Percentiles rank a stretch among this genome's conserved stretches.
phyloP scores from a whole-genome alignment of 2,797 vertebrate genomes.

The Prionace glauca region DNA sequence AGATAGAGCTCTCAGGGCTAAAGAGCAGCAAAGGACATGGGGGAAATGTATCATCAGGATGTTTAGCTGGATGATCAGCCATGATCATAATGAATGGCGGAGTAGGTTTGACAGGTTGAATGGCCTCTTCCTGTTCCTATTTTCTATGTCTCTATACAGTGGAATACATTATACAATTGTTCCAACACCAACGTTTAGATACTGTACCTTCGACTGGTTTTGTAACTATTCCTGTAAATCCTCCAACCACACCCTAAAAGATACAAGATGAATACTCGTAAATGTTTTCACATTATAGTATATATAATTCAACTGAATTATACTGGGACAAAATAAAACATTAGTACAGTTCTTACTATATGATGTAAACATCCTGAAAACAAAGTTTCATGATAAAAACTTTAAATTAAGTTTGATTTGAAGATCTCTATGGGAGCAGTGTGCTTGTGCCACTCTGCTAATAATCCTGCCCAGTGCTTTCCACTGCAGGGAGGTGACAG shows the following conservation, averaged over 20 bases:
- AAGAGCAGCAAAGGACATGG: too few relatives aligned
- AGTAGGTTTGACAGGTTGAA: too few relatives aligned
- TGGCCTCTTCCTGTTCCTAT: too few relatives aligned
- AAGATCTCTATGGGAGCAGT: not conserved
- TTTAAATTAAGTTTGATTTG: not conserved
- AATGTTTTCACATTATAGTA: not conserved
- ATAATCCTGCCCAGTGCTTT: not conserved
- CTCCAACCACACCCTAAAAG: slow-evolving; percentile 82
- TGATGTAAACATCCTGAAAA: not conserved
- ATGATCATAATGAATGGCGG: too few relatives aligned
- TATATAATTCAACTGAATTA: not conserved
- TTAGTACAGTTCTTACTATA: too few relatives aligned
- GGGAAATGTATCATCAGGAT: too few relatives aligned
- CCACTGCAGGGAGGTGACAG: not conserved
- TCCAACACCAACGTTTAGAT: not conserved
- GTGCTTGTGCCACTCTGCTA: not conserved
- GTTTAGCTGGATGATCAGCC: too few relatives aligned
- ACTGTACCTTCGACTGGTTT: slow-evolving; percentile 88
- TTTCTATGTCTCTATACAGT: not conserved
- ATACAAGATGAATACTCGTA: slow-evolving; percentile 41
- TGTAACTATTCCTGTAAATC: slow-evolving; percentile 90
- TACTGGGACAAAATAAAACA: not conserved
- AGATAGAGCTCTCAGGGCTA: too few relatives aligned
- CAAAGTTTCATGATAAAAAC: not conserved
- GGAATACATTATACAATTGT: not conserved